Base-by-base conservation (phyloP, 2,113 vertebrate genomes). In the Lanius ludovicianus region DNA sequence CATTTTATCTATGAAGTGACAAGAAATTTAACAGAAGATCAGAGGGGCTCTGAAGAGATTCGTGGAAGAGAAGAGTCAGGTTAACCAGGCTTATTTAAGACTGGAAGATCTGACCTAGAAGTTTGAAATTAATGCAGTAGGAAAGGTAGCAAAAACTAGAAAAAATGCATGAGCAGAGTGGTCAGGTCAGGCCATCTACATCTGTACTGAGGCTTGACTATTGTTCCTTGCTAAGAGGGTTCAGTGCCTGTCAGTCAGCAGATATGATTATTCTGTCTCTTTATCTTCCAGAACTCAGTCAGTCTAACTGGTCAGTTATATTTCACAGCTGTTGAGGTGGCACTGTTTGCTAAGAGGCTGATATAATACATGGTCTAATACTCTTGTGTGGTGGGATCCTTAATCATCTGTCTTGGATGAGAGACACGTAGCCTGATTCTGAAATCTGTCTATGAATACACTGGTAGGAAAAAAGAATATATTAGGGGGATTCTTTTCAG, bases 351-450 rank as follows among this genome's bases (percentile, higher is more conserved):
- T 37, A 55, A 42, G 39, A 55, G 30, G 23, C 35, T 84, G 60
- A 19, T 67, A 6, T 0, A 90, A 59, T 39, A 37, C 46, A 13
- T 11, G 18, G 15, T 69, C 25, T 81, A 41, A 30, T n/a, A 42
- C 14, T 35, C n/a, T 18, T 31, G 21, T 65, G 35, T 50, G 13
- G 5, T 70, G 46, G 23, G 8, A 46, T 41, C 25, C 19, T 64
- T 92, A 42, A 24, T 90, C 22, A 18, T 53, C 20, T 75, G 8
- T 59, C 33, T 89, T 91, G 62, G 20, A 42, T 46, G 46, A 86
- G n/a, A 30, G n/a, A n/a, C 41, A 31, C 0, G 0, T 41, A 37
- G 37, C n/a, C 20, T 41, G 15, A 15, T 67, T 91, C 49, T 84
- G 56, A 87, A 70, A 42, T 65, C 63, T 84, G 18, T 19, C 35